Conservation (phyloP, 2,797 vertebrate species). For the Phoebastria nigripes region DNA sequence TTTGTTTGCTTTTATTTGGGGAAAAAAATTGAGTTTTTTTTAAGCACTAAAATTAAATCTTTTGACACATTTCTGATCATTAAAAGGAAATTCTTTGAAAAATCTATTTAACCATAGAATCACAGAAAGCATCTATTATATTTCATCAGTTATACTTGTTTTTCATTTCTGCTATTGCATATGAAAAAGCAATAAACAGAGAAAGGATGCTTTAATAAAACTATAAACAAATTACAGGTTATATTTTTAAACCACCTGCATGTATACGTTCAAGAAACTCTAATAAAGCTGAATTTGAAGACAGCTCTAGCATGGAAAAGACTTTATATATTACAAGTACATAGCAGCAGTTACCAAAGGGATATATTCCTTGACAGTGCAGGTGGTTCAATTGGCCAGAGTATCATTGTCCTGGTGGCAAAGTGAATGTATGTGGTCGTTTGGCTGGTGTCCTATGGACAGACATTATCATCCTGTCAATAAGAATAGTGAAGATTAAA, state of each 20-base stretch:
- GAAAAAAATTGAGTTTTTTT: accelerated
- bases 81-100: background rate
- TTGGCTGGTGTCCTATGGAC: conserved; percentile 23
- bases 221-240: background rate
- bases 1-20: background rate
- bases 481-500: conserved; percentile 55
- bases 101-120: background rate
- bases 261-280: background rate
- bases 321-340: background rate
- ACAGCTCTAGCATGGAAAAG: background rate
- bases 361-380: background rate
- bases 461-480: conserved; percentile 42
- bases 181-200: background rate
- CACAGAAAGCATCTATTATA: background rate
- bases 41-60: background rate
- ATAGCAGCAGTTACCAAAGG: background rate
- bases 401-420: background rate
- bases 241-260: background rate
- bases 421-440: background rate
- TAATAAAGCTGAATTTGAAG: background rate
- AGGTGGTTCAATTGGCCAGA: background rate
- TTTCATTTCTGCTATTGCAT: background rate
- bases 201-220: background rate
- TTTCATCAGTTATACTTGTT: background rate
- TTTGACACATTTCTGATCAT: background rate